A percentile compares a stretch with the other conserved stretches of the same genome.
phyloP scores from a whole-genome alignment of 2,797 vertebrate genomes.

The Gadopsis marmoratus region DNA sequence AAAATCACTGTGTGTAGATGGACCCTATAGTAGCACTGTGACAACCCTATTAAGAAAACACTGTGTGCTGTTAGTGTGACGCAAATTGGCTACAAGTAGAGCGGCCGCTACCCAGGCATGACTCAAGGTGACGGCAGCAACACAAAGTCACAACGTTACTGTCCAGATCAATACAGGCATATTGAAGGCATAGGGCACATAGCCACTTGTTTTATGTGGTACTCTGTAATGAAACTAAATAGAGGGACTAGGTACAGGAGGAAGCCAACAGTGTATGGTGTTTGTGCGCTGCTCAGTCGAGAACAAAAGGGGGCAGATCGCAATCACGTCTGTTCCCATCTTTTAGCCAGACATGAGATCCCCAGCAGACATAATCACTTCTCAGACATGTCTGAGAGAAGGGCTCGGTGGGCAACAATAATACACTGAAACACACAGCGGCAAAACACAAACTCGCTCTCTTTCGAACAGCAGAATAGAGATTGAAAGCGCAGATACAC shows the following conservation, averaged over 20 bases:
- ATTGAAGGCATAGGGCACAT: conserved; percentile 57
- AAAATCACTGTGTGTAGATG: conserved; percentile 73
- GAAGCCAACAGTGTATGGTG: conserved; percentile 15
- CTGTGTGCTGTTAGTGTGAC: conserved; percentile 77
- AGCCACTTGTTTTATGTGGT: conserved; percentile 67
- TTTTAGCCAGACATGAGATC: conserved; percentile 53
- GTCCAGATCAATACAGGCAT: conserved; percentile 76
- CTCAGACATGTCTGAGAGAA: conserved; percentile 47
- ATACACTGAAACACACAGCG: conserved; percentile 22
- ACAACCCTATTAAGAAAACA: conserved; percentile 85
- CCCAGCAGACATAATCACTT: conserved; percentile 56
- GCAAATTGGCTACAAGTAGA: conserved; percentile 83
- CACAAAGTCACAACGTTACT: conserved; percentile 73
- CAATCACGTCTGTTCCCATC: conserved; percentile 51
- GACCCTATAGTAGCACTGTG: conserved; percentile 71
- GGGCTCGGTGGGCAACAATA: conserved; percentile 45
- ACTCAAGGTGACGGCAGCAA: conserved; percentile 83
- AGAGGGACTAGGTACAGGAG: conserved; percentile 41
- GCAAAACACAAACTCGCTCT: conserved; percentile 7
- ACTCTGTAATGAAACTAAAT: conserved; percentile 63
- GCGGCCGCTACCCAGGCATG: conserved; percentile 81
- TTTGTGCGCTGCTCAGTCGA: conserved; percentile 42
- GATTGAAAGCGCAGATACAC: conserved; percentile 43
- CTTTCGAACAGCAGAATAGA: conserved; percentile 36
- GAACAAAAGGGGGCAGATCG: conserved; percentile 62